These are phyloP conservation scores for Pteruthius melanotis DNA, from an alignment of 2,113 vertebrate genomes.

Conservation along the genomic window DNA sequence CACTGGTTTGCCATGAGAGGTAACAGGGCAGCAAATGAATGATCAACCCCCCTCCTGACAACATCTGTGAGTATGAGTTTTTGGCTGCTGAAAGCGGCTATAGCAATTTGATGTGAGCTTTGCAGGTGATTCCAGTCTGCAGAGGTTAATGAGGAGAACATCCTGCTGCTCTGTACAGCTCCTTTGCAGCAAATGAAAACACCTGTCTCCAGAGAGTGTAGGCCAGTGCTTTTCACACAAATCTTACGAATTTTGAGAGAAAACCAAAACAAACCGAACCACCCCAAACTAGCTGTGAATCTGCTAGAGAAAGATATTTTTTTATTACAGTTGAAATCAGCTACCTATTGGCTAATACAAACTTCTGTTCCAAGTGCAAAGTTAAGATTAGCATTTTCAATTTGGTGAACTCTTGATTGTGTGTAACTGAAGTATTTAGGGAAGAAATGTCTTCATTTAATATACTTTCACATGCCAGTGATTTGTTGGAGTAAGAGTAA, in stretches of 20 bases:
- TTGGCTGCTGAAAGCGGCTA: neutral
- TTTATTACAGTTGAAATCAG: neutral
- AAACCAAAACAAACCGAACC: neutral
- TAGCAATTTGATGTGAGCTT: neutral
- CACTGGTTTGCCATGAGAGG: neutral
- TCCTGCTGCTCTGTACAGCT: neutral
- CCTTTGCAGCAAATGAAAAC: neutral
- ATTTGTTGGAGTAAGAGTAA: conserved; percentile 9
- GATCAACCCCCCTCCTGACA: neutral
- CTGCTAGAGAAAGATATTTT: neutral
- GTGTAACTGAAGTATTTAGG: neutral
- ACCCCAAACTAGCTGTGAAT: neutral
- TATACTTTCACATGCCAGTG: neutral
- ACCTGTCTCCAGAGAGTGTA: neutral
- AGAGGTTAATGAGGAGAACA: neutral
- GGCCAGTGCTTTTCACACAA: neutral
- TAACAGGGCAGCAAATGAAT: neutral
- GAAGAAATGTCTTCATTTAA: neutral
- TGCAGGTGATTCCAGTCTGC: neutral
- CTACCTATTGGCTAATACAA: neutral
- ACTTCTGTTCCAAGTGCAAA: neutral
- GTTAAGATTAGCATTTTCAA: neutral
- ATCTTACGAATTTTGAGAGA: neutral
- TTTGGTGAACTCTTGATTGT: neutral
- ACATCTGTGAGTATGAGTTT: neutral